Base-by-base conservation (phyloP, 2,113 vertebrate species). In the Xenotilapia leptura region DNA sequence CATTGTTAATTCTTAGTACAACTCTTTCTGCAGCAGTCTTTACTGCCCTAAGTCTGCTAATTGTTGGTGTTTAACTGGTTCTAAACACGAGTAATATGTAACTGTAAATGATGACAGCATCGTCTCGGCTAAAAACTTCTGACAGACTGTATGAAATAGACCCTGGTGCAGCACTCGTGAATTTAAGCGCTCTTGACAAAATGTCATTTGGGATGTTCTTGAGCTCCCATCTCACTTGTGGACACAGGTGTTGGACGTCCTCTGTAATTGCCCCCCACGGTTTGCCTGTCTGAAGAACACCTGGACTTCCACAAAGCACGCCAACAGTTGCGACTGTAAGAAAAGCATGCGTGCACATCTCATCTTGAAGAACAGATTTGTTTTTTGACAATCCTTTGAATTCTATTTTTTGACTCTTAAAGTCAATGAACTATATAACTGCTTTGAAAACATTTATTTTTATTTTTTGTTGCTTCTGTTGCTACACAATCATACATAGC, bases 221-320 rank as follows among this genome's bases (percentile, higher is more conserved):
- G 8, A 70, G 77, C 33, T 60, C 42, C 55, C 47, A 3, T 87
- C 90, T 86, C 47, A n/a, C 23, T 45, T 58, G 45, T 40, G 85
- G 89, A 91, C 92, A 84, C 94, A 95, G 94, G 89, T 95, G 95
- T 89, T 87, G 89, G 84, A 79, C 82, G 42, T 53, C 86, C 42
- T 89, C 60, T 89, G 40, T 93, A 94, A 95, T 95, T 95, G 90
- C 85, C 91, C 93, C 92, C 90, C 86, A 87, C 54, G 81, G 90
- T 88, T 83, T 91, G 62, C 53, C 79, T 77, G 85, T 75, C 80
- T 85, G 79, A 6, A 60, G 26, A 68, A 90, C 95, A 95, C 92
- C 93, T 95, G 93, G 89, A 92, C 77, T 54, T 89, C 82, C 33
- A 65, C 62, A 79, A 80, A 55, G 28, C 70, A 23, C 40, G 70